Conservation (phyloP, 2,113 vertebrate genomes). For the Sylvia atricapilla region DNA sequence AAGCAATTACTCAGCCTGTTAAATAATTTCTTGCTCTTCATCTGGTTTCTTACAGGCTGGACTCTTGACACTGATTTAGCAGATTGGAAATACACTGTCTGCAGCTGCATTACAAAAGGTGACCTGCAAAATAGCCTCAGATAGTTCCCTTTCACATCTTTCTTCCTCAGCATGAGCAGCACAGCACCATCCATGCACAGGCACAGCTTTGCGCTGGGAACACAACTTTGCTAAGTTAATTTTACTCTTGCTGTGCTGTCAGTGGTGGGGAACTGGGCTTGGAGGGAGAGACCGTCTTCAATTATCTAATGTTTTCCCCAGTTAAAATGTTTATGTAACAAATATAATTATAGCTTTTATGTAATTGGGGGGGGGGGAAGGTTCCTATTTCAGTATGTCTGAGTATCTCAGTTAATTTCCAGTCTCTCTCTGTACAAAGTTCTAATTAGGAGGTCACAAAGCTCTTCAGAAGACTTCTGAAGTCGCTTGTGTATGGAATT, state of each 20-base stretch:
- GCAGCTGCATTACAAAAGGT: background rate
- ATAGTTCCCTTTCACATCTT: background rate
- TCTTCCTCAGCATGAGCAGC: background rate
- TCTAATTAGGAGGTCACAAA: background rate
- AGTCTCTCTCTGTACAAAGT: background rate
- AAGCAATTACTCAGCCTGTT: background rate
- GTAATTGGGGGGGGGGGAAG: background rate
- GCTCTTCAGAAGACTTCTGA: background rate
- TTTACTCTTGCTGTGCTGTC: background rate
- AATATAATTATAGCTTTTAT: conserved; percentile 38
- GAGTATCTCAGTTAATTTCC: conserved; percentile 19
- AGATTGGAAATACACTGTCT: background rate
- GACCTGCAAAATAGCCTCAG: background rate
- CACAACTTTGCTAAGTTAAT: background rate
- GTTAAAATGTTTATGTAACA: conserved; percentile 48
- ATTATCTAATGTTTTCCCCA: background rate
- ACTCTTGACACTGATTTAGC: background rate
- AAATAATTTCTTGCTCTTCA: background rate
- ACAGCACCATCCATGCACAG: accelerated
- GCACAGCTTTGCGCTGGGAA: background rate
- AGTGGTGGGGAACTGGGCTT: background rate
- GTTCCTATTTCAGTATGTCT: conserved; percentile 2
- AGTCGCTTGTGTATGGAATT: background rate
- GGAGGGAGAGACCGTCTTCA: background rate
- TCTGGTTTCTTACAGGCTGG: background rate